Base-by-base conservation (phyloP, 2,113 vertebrate species). In the Oxyura jamaicensis region DNA sequence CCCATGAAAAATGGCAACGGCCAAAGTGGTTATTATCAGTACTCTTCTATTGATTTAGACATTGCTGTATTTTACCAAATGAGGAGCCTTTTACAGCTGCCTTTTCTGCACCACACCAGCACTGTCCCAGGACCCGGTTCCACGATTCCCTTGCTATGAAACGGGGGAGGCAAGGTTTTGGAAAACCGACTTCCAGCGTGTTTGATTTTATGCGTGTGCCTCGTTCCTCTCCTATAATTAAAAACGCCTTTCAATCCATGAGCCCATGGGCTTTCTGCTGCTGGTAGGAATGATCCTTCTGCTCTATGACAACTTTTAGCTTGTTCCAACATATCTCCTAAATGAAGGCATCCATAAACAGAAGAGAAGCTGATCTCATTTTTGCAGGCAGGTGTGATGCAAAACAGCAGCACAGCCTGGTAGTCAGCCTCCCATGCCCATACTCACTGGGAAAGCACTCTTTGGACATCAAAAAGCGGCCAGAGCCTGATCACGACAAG, bases 301-400 rank as follows among this genome's bases (percentile, higher is more conserved):
- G 19, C 60, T 72, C 77, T 10, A 6, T 10, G 77, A 93, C 53
- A 88, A 87, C 69, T 93, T 90, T 7, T 13, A 53, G 90, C 63
- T 90, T 94, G 85, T 85, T 90, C 73, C 41, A 89, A 82, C 31
- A 2, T n/a, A 83, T 50, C 77, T 87, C 77, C 73, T 72, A 66
- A 90, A 83, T 39, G 35, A 89, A 93, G 33, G 44, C 59, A 86
- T 28, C 65, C 68, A 31, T 53, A 89, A 84, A 80, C 29, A 36
- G 60, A 53, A 86, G 80, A 82, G 39, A 17, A 87, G 69, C 44
- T 86, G 74, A 95, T 66, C 91, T 91, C 86, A 91, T 22, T 88
- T 96, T 60, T 88, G 60, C 52, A 92, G 69, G 86, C 6, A 87
- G 28, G 60, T 56, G 53, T 67, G 67, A 95, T 26, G 25, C 25